Percentiles rank a stretch among this genome's conserved stretches.
Conservation (phyloP, 2,797 vertebrate species). For the Tamandua tetradactyla region DNA sequence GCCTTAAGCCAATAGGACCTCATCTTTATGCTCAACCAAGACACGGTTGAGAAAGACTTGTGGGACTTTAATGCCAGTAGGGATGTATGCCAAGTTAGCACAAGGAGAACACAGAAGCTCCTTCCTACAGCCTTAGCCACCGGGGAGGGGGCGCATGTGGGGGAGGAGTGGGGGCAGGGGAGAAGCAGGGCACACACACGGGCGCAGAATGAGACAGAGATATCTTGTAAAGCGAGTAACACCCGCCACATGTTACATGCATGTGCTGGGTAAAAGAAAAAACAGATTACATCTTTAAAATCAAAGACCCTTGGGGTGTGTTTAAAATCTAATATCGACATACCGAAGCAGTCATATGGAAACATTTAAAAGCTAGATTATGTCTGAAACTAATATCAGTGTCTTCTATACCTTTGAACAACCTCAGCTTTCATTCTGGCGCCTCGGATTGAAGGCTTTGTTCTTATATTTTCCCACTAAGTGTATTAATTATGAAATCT, state of each 20-base stretch:
- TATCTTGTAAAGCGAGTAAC: background rate
- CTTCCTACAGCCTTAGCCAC: conserved; percentile 4
- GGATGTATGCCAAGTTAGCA: conserved; percentile 30
- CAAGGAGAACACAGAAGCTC: background rate
- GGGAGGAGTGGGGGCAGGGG: background rate
- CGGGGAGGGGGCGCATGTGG: background rate
- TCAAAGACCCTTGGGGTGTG: conserved; percentile 30
- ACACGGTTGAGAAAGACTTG: conserved; percentile 67
- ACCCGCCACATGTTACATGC: background rate
- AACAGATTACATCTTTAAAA: conserved; percentile 41
- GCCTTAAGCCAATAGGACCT: conserved; percentile 86
- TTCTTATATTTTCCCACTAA: background rate
- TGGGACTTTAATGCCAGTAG: conserved; percentile 69
- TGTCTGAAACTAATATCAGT: background rate
- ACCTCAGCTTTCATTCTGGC: background rate
- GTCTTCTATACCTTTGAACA: conserved; percentile 15
- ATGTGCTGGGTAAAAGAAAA: background rate
- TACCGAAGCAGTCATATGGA: background rate
- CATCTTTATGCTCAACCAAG: conserved; percentile 76
- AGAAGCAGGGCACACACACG: background rate
- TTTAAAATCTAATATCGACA: conserved; percentile 38
- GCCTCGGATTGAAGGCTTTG: background rate
- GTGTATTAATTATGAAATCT: background rate
- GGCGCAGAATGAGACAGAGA: background rate
- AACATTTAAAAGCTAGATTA: background rate